A percentile compares a stretch with the other conserved stretches of the same genome.
Conservation (phyloP, 2,113 vertebrate species). For the Poeciliopsis retropinna region DNA sequence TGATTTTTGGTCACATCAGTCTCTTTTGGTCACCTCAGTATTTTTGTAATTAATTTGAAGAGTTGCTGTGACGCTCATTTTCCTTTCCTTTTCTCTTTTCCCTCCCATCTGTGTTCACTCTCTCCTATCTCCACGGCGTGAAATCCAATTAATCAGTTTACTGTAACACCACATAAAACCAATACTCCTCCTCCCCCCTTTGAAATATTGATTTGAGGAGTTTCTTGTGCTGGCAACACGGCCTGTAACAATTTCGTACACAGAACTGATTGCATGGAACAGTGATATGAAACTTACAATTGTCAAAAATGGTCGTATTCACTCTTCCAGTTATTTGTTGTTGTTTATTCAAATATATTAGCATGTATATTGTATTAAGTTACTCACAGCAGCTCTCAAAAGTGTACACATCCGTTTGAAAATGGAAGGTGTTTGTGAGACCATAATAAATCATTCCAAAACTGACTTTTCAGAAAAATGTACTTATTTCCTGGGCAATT, state of each 20-base stretch:
- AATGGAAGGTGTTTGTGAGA: too few species aligned
- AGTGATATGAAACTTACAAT: neutral
- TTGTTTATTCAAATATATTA: neutral
- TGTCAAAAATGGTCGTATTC: neutral
- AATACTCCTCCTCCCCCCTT: constrained; percentile 45
- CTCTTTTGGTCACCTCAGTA: too few species aligned
- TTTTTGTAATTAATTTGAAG: neutral
- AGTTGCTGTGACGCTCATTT: neutral
- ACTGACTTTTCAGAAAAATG: neutral
- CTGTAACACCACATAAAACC: constrained; percentile 60
- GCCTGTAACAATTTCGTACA: constrained; percentile 47
- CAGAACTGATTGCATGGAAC: constrained; percentile 39
- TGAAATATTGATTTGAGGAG: constrained; percentile 45
- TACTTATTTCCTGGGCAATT: neutral
- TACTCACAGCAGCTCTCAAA: neutral
- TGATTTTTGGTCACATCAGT: too few species aligned
- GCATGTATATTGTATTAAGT: neutral
- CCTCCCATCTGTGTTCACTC: constrained; percentile 26
- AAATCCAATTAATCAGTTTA: constrained; percentile 66
- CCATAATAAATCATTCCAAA: neutral
- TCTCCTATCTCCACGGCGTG: constrained; percentile 47
- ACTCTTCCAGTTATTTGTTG: neutral
- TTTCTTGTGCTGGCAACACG: constrained; percentile 30
- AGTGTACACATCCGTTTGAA: too few species aligned
- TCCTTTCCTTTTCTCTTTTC: constrained; percentile 25